A percentile compares a stretch with the other conserved stretches of the same genome.
Evolutionary conservation across 2,113 vertebrate genomes (phyloP).

Genomic region (Dinomys branickii): DNA sequence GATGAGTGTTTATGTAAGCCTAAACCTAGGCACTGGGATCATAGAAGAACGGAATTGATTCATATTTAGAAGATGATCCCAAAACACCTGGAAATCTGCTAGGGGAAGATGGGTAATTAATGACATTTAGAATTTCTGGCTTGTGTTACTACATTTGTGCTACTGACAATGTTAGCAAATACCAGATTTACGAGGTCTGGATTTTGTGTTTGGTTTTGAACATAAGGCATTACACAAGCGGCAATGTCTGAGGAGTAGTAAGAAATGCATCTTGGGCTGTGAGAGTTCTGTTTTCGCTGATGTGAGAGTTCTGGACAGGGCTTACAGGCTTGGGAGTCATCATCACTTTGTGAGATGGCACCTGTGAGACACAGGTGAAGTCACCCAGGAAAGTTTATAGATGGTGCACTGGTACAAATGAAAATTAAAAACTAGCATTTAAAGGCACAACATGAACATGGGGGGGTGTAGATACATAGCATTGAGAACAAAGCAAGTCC

Average conservation of each 20-base stretch:
- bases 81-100: not conserved
- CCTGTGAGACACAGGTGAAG: slow-evolving; percentile 14
- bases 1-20: not conserved
- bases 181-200: not conserved
- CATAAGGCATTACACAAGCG: not conserved
- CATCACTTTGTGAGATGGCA: slow-evolving; percentile 1
- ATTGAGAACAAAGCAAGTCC: no score
- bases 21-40: not conserved
- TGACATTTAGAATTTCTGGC: slow-evolving; percentile 53
- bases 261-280: not conserved
- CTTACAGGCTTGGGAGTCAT: slow-evolving; percentile 60
- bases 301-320: not conserved
- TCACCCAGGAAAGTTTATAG: not conserved
- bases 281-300: not conserved
- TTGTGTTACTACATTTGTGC: not conserved
- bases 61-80: slow-evolving; percentile 46
- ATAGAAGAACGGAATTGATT: slow-evolving; percentile 49
- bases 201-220: slow-evolving; percentile 53
- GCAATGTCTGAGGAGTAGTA: not conserved
- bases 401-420: no score
- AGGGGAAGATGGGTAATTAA: not conserved
- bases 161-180: slow-evolving; percentile 45
- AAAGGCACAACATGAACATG: no score
- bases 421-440: no score
- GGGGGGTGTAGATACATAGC: no score